A percentile compares a stretch with the other conserved stretches of the same genome.
phyloP scores from a whole-genome alignment of 2,888 invertebrate species.

The Luffia ferchaultella region DNA sequence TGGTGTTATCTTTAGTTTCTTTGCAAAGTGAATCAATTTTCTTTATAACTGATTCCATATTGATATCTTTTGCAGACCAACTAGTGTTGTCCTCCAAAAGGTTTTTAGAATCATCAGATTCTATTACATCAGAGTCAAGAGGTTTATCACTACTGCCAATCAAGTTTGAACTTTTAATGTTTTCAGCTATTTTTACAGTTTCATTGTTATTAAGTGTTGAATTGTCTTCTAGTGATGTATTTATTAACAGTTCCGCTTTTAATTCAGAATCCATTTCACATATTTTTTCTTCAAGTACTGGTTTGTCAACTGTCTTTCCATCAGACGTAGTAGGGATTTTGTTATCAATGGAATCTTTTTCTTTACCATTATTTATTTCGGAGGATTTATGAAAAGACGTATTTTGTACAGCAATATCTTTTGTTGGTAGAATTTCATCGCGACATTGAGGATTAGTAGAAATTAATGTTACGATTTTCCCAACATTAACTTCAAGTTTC shows the following conservation, averaged over 20 bases:
- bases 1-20: conserved; percentile 22
- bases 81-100: conserved; percentile 76
- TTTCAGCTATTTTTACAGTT: neutral
- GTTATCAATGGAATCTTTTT: neutral
- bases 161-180: no score
- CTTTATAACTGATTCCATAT: conserved; percentile 84
- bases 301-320: no score
- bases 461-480: conserved; percentile 31
- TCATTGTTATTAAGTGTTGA: neutral
- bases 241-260: neutral
- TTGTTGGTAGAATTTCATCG: neutral
- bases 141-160: conserved; percentile 13
- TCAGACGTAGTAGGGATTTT: neutral
- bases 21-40: conserved; percentile 75
- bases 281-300: neutral
- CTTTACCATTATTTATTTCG: neutral
- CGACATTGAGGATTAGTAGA: neutral
- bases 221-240: neutral
- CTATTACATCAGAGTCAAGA: conserved; percentile 16
- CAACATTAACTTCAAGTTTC: conserved; percentile 48
- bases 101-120: conserved; percentile 41
- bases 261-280: neutral
- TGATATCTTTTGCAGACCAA: conserved; percentile 82
- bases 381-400: neutral
- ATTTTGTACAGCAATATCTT: neutral